Evolutionary conservation across 2,888 invertebrate species (phyloP).

Genomic region (Drosophila neutralis): DNA sequence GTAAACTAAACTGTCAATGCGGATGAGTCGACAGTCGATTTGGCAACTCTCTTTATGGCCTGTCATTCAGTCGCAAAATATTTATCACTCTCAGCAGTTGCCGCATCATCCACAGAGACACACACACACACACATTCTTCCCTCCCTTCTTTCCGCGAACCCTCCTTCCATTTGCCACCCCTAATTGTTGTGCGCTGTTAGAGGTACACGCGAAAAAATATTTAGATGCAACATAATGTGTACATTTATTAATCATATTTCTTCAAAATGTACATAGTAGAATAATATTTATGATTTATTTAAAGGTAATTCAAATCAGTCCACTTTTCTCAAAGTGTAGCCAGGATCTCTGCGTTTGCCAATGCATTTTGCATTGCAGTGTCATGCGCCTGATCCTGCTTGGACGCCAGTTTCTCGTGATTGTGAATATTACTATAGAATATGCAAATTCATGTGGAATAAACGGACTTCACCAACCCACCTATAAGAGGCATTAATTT

Average conservation of each 20-base stretch:
- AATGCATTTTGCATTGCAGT: constrained; percentile 47
- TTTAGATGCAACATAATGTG: not conserved
- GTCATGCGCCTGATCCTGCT: constrained; percentile 26
- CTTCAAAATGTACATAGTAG: not conserved
- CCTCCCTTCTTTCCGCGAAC: not conserved
- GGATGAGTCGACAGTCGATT: constrained; percentile 1
- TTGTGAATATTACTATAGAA: constrained; percentile 3
- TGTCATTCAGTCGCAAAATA: constrained; percentile 72
- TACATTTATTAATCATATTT: not conserved
- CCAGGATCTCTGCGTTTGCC: not conserved
- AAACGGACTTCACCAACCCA: constrained; percentile 44
- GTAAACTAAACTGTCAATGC: constrained; percentile 22
- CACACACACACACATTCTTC: constrained; percentile 11
- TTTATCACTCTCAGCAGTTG: constrained; percentile 66
- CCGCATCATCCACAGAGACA: constrained; percentile 5
- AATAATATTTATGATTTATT: not conserved
- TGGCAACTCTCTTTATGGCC: constrained; percentile 54
- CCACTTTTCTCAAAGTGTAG: not conserved
- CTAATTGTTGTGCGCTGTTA: constrained; percentile 63
- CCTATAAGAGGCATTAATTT: constrained; percentile 12
- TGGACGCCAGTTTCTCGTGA: constrained; percentile 8
- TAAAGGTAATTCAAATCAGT: not conserved
- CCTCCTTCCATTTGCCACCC: constrained; percentile 40
- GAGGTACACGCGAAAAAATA: not conserved
- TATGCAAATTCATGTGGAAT: constrained; percentile 74